Evolutionary conservation across 2,113 vertebrate genomes (phyloP), one percentile per base, ranked within the genome.

Genomic region (Antechinus stuartii): DNA sequence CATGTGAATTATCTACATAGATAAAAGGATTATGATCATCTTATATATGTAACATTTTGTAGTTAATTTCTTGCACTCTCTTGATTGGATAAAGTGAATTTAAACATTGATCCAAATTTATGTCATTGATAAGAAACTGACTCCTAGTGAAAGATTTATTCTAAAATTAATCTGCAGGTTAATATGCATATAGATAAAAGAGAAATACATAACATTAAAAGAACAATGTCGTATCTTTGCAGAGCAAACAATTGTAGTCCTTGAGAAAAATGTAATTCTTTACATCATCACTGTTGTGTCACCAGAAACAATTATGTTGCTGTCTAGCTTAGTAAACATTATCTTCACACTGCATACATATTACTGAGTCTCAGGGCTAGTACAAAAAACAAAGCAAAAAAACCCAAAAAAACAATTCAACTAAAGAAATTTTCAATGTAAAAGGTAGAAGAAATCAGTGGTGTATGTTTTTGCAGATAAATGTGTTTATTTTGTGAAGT

Each of bases 401-500:
- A 49, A 49, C 8, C 2, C 3, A 8, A 49, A 49, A 92, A 95
- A 94, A 61, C 94, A 91, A 46, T 84, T 95, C 9, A 95, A 47
- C 46, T 97, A 92, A 92, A 97, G 96, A 90, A 95, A 90, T 96
- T 95, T 97, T 96, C 95, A 97, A 42, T 22, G 0, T 97, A 96
- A 97, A 84, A 49, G 90, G 93, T 94, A 95, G 94, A 94, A 91
- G n/a, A 89, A 93, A 97, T 91, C 16, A 92, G 24, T 61, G 54
- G 26, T 56, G 30, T 68, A 30, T 90, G 12, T 2, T 92, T 92
- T 95, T 93, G 8, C 92, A 68, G 90, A 50, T 94, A 53, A 92
- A 76, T 93, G 16, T 89, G 89, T 46, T 95, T 93, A 5, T 84
- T 52, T 96, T 89, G 94, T 27, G 3, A 9, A 27, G 14, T 50